Percentiles rank a stretch among this genome's conserved stretches.
These are phyloP conservation scores for Delia radicum DNA, from an alignment of 1,140 invertebrate genomes.

Conservation along the genomic window DNA sequence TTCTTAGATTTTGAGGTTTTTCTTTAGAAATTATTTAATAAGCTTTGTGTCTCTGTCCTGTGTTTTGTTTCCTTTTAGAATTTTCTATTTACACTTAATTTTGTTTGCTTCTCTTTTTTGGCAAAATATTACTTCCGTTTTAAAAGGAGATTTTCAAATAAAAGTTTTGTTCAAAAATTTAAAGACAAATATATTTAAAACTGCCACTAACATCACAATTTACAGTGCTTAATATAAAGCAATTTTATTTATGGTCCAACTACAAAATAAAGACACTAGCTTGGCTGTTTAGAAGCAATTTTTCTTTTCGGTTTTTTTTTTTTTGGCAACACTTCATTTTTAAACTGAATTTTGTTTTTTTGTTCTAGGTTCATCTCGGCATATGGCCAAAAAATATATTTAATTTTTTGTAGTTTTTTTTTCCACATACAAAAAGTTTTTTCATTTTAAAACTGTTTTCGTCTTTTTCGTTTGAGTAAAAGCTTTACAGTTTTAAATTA, in stretches of 20 bases:
- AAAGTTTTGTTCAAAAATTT: too few species aligned
- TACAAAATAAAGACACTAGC: neutral
- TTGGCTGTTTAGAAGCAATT: neutral
- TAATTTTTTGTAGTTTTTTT: too few species aligned
- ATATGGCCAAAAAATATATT: neutral
- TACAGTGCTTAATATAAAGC: neutral
- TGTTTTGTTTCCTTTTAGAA: neutral
- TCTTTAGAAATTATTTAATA: neutral
- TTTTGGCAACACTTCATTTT: neutral
- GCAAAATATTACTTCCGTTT: neutral
- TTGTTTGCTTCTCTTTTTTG: too few species aligned
- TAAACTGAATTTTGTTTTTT: neutral
- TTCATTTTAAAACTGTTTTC: neutral
- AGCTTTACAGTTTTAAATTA: neutral
- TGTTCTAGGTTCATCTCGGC: neutral
- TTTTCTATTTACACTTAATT: neutral
- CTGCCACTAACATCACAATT: neutral
- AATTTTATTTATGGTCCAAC: neutral
- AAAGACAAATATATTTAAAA: neutral
- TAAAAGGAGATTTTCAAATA: too few species aligned
- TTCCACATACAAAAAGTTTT: neutral
- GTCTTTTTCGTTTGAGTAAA: neutral
- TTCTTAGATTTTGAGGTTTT: neutral
- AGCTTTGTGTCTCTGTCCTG: neutral
- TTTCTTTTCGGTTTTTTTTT: neutral